Percentiles rank a stretch among this genome's conserved stretches.
These are phyloP conservation scores for Ametastegia equiseti DNA, from an alignment of 2,888 invertebrate species.

Conservation along the genomic window DNA sequence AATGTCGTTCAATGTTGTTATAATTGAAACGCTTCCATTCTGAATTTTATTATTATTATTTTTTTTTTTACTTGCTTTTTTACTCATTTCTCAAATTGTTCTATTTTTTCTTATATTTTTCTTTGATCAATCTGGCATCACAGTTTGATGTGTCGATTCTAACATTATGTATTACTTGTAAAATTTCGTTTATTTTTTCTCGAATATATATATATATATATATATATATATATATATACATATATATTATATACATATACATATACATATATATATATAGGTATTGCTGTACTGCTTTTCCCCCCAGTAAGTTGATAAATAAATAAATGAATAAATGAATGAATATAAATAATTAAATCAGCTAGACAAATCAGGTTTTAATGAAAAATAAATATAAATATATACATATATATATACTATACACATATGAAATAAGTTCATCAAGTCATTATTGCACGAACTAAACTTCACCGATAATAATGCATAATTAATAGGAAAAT, in stretches of 20 bases:
- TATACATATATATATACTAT: neutral
- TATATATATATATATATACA: no score
- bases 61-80: neutral
- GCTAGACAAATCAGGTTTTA: slow-evolving; percentile 11
- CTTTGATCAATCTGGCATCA: no score
- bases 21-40: slow-evolving; percentile 29
- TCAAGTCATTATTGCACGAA: slow-evolving; percentile 12
- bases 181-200: neutral
- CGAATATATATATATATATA: no score
- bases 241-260: no score
- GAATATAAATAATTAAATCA: neutral
- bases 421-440: neutral
- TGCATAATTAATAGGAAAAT: neutral
- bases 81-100: neutral
- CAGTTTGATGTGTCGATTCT: neutral
- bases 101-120: neutral
- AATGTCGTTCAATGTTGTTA: slow-evolving; percentile 39
- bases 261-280: no score
- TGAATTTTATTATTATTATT: slow-evolving; percentile 44
- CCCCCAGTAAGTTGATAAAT: neutral
- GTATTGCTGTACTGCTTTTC: neutral
- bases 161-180: neutral
- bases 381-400: neutral
- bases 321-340: no score
- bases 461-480: slow-evolving; percentile 9